Evolutionary conservation across 1,140 invertebrate genomes (phyloP).

Genomic region (Cotesia vestalis): DNA sequence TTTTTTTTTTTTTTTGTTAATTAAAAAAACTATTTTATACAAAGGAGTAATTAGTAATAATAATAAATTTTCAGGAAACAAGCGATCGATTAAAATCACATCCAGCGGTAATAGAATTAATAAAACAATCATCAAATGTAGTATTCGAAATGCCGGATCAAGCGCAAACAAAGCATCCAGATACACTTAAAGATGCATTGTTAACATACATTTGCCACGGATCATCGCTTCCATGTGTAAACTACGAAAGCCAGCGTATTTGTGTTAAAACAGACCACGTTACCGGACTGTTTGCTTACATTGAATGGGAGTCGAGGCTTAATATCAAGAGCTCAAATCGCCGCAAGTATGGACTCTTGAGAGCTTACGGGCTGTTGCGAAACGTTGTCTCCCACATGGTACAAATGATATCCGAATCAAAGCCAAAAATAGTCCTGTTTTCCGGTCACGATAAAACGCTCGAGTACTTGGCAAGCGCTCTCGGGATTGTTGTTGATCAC

Average conservation of each 20-base stretch:
- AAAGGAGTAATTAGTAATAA: no score
- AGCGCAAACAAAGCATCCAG: constrained; percentile 70
- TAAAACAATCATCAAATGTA: constrained; percentile 71
- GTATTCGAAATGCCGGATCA: constrained; percentile 73
- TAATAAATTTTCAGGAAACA: constrained; percentile 51
- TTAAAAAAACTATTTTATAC: no score
- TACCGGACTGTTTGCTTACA: constrained; percentile 76
- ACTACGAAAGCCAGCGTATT: constrained; percentile 62
- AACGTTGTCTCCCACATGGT: constrained; percentile 83
- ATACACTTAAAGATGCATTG: constrained; percentile 81
- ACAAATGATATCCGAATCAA: constrained; percentile 78
- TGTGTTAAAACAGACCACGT: constrained; percentile 77
- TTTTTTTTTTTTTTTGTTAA: no score
- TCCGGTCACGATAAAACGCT: constrained; percentile 92
- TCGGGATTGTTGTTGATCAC: constrained; percentile 74
- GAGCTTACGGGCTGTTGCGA: constrained; percentile 79
- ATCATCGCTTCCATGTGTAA: constrained; percentile 76
- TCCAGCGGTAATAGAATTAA: constrained; percentile 74
- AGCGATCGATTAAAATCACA: constrained; percentile 70
- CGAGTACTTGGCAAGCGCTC: constrained; percentile 80
- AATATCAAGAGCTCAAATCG: constrained; percentile 73
- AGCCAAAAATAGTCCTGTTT: constrained; percentile 84
- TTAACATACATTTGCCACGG: constrained; percentile 86
- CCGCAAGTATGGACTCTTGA: constrained; percentile 74
- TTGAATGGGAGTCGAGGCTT: constrained; percentile 78